phyloP scores from a whole-genome alignment of 2,888 invertebrate species.

The Dryobota labecula region DNA sequence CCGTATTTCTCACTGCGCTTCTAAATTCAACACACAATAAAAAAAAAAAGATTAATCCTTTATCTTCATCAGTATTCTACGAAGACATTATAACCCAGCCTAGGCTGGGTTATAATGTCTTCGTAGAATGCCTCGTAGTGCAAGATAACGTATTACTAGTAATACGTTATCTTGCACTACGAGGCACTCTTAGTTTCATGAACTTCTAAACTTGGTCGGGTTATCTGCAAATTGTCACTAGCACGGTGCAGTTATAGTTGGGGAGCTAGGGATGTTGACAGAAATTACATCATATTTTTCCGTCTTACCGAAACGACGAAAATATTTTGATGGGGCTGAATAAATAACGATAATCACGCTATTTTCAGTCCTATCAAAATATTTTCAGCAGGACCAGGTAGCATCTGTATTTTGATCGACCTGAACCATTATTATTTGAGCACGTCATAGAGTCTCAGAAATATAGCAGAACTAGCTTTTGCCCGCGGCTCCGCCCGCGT shows the following conservation, averaged over 20 bases:
- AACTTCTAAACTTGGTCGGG: slow-evolving; percentile 43
- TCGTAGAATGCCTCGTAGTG: slow-evolving; percentile 18
- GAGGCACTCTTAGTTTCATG: slow-evolving; percentile 20
- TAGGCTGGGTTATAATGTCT: slow-evolving; percentile 44
- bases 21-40: slow-evolving; percentile 23
- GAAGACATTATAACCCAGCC: slow-evolving; percentile 45
- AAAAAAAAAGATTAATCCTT: slow-evolving; percentile 31
- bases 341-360: too few relatives aligned
- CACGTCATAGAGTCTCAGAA: background rate
- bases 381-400: background rate
- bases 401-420: background rate
- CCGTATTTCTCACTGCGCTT: background rate
- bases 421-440: background rate
- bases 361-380: too few relatives aligned
- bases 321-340: background rate
- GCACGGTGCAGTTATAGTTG: slow-evolving; percentile 35
- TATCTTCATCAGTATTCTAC: slow-evolving; percentile 39
- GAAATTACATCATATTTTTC: background rate
- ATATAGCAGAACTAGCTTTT: too few relatives aligned
- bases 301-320: background rate
- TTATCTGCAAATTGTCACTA: slow-evolving; percentile 45
- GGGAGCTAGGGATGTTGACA: background rate
- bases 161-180: slow-evolving; percentile 54
- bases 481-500: too few relatives aligned
- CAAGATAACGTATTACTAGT: slow-evolving; percentile 56